Conservation (phyloP, 1,140 invertebrate species). For the Bilobella aurantiaca region DNA sequence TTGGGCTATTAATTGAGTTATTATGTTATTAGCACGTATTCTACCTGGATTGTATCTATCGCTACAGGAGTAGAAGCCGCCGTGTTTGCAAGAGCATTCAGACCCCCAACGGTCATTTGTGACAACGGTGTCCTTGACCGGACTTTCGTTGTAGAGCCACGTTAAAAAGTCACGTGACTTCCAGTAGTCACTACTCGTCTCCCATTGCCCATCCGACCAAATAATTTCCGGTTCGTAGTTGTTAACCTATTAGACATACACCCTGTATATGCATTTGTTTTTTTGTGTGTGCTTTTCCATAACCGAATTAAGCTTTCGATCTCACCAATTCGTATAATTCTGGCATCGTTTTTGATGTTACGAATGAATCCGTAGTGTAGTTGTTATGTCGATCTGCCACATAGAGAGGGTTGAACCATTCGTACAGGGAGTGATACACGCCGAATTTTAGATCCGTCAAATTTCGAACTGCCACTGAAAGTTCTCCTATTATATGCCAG, state of each 20-base stretch:
- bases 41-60: slow-evolving; percentile 85
- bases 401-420: slow-evolving; percentile 43
- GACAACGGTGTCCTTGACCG: slow-evolving; percentile 76
- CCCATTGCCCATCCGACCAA: slow-evolving; percentile 91
- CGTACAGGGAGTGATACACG: slow-evolving; percentile 46
- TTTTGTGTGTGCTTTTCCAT: too few relatives aligned
- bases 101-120: slow-evolving; percentile 79
- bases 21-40: too few relatives aligned
- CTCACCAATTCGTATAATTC: slow-evolving; percentile 37
- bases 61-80: slow-evolving; percentile 61
- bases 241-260: too few relatives aligned
- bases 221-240: slow-evolving; percentile 75
- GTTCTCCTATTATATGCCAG: slow-evolving; percentile 29
- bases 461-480: slow-evolving; percentile 40
- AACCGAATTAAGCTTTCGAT: too few relatives aligned
- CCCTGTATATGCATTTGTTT: too few relatives aligned
- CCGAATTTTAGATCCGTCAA: slow-evolving; percentile 42
- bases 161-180: slow-evolving; percentile 65
- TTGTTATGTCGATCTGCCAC: slow-evolving; percentile 32
- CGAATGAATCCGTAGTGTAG: slow-evolving; percentile 40
- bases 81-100: slow-evolving; percentile 68
- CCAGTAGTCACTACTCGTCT: slow-evolving; percentile 39
- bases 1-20: too few relatives aligned
- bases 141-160: slow-evolving; percentile 92
- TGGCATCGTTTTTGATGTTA: slow-evolving; percentile 34